Base-by-base conservation (phyloP, 2,797 vertebrate genomes). In the Sebastes itinus region DNA sequence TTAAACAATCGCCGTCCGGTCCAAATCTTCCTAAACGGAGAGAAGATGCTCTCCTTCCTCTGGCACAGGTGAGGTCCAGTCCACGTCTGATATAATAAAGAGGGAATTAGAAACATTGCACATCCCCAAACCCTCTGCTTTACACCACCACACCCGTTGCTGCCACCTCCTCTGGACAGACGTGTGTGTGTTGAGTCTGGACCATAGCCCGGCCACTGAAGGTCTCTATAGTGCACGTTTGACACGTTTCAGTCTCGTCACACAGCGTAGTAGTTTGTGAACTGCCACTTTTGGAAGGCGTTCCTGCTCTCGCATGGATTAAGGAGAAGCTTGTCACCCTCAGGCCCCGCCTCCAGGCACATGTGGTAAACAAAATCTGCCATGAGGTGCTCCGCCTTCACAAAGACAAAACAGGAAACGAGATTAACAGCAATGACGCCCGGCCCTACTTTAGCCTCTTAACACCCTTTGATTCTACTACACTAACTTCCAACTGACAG, bases 211-310 rank as follows among this genome's bases (percentile, higher is more conserved):
- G 13, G 61, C 77, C 77, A 63, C 62, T 33, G 28, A 33, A 35
- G 33, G 42, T 54, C 68, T 77, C 14, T 42, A 2, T 23, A 38
- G 67, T 81, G 68, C 49, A 60, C 2, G 30, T 59, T 70, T 7
- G 8, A 75, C 72, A 63, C 55, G 4, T 20, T 75, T 28, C 22
- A 22, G 7, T 52, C 32, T 72, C 61, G 6, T 87, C 64, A 78
- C 49, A 73, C 70, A 0, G 91, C 49, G 4, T 95, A 92, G 94
- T 98, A 97, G 30, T 94, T 94, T 77, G 97, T 97, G 83, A 99
- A 98, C 79, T 96, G 95, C 99, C 99, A 99, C 93, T 97, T 97
- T 62, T 99, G 99, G 65, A 95, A 86, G 7, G 80, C 33, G 32
- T 84, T 97, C 42, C 28, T 18, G 23, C 95, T 25, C n/a, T 96